phyloP scores from a whole-genome alignment of 2,888 invertebrate species.

The Aspidiotus rigidus region DNA sequence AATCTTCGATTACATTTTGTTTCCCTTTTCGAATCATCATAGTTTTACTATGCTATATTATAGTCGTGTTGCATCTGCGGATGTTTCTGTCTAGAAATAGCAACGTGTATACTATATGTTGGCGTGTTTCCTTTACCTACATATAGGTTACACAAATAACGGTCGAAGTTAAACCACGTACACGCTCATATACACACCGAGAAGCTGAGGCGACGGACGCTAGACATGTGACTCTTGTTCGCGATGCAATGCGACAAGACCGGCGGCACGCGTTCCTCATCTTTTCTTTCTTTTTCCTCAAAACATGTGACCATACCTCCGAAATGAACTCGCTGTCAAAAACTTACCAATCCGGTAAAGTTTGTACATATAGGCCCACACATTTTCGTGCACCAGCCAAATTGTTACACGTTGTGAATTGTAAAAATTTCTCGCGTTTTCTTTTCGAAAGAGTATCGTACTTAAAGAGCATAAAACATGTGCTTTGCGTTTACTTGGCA shows the following conservation, averaged over 20 bases:
- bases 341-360: too few relatives aligned
- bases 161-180: background rate
- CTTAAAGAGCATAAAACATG: background rate
- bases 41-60: background rate
- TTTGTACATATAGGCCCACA: background rate
- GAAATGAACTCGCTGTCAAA: too few relatives aligned
- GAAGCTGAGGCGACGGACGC: background rate
- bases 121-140: slow-evolving; percentile 29
- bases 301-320: too few relatives aligned
- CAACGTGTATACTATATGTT: slow-evolving; percentile 7
- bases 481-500: too few relatives aligned
- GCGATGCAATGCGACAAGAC: background rate
- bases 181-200: background rate
- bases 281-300: background rate
- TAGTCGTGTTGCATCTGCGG: slow-evolving; percentile 18
- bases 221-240: background rate
- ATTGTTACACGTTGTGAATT: background rate
- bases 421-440: slow-evolving; percentile 15
- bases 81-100: slow-evolving; percentile 26
- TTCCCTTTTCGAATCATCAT: too few relatives aligned
- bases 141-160: slow-evolving; percentile 22
- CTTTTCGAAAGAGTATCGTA: background rate
- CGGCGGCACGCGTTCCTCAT: background rate
- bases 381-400: slow-evolving; percentile 3
- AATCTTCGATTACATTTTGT: too few relatives aligned